These are phyloP conservation scores for Microtus pennsylvanicus DNA, from an alignment of 2,113 vertebrate genomes.

Conservation along the genomic window DNA sequence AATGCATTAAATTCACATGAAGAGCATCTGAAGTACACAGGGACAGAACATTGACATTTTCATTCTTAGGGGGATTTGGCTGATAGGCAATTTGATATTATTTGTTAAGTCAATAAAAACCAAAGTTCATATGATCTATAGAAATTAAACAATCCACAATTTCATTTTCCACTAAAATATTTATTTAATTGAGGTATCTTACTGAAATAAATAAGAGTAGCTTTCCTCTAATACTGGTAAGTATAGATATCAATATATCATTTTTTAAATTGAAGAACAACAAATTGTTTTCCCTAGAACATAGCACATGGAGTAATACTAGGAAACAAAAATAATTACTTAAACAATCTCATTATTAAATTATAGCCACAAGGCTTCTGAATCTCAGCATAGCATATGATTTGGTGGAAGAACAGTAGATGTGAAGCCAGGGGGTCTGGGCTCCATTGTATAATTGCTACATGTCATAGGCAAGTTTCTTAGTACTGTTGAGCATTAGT, in stretches of 20 bases:
- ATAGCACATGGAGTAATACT: slow-evolving; percentile 71
- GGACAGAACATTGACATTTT: not conserved
- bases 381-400: not conserved
- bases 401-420: slow-evolving; percentile 5
- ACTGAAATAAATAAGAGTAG: slow-evolving; percentile 77
- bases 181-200: slow-evolving; percentile 72
- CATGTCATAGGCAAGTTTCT: not conserved
- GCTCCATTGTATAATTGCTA: not conserved
- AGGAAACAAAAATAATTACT: slow-evolving; percentile 36
- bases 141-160: slow-evolving; percentile 66
- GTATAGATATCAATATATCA: not conserved
- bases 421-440: not conserved
- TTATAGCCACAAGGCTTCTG: slow-evolving; percentile 82
- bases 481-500: slow-evolving; percentile 46
- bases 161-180: slow-evolving; percentile 79
- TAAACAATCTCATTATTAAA: slow-evolving; percentile 57
- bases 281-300: slow-evolving; percentile 73
- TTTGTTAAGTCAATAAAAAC: slow-evolving; percentile 17
- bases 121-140: not conserved
- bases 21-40: not conserved
- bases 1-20: not conserved
- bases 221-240: slow-evolving; percentile 65
- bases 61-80: not conserved
- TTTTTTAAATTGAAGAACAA: slow-evolving; percentile 69
- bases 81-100: slow-evolving; percentile 11